These are phyloP conservation scores for Trichogramma pretiosum DNA, from an alignment of 1,140 invertebrate species.

Conservation along the genomic window DNA sequence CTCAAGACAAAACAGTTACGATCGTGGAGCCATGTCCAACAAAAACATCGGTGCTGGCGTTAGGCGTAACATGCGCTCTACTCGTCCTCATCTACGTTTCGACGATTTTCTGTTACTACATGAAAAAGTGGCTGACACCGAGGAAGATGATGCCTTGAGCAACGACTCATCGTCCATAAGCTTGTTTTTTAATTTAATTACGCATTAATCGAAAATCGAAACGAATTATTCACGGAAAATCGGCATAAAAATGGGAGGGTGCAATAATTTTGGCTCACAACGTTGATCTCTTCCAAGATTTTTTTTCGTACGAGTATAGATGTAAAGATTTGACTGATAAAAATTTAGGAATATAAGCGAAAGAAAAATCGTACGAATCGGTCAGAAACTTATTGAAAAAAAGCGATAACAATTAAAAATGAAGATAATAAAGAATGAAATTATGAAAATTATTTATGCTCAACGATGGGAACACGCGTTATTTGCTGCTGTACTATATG, in stretches of 20 bases:
- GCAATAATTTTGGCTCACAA: too few species aligned
- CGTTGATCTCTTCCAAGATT: too few species aligned
- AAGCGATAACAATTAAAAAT: not conserved
- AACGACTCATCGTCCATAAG: conserved; percentile 9
- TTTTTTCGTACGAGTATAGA: too few species aligned
- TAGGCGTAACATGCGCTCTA: conserved; percentile 82
- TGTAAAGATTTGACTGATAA: too few species aligned
- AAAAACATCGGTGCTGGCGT: conserved; percentile 76
- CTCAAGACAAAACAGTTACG: conserved; percentile 81
- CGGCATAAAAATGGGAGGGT: not conserved
- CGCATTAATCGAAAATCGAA: not conserved
- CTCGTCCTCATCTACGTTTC: conserved; percentile 83
- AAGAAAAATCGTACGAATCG: too few species aligned
- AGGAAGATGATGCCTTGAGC: conserved; percentile 68
- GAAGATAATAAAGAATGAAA: too few species aligned
- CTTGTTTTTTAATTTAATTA: too few species aligned
- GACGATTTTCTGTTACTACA: conserved; percentile 82
- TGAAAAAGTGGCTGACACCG: conserved; percentile 80
- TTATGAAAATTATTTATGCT: too few species aligned
- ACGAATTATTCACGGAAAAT: not conserved
- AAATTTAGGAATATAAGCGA: too few species aligned
- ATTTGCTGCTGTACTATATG: too few species aligned
- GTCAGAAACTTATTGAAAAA: too few species aligned
- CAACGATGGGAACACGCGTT: too few species aligned
- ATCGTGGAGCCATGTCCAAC: conserved; percentile 83